Conservation (phyloP, 2,113 vertebrate genomes). For the Sinocyclocheilus grahami region DNA sequence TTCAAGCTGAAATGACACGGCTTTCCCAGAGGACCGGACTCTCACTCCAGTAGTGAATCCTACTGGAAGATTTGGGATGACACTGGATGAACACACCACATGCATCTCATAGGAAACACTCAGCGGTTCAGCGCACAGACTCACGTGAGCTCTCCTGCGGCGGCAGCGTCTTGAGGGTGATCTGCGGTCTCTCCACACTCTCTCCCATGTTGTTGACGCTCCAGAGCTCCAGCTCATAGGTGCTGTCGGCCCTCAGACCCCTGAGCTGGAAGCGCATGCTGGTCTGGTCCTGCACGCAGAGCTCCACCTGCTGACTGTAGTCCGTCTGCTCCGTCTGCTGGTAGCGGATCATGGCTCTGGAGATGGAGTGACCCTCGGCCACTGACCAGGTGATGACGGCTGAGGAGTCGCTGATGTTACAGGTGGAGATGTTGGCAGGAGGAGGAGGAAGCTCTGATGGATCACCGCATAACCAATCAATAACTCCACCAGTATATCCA, state of each 20-base stretch:
- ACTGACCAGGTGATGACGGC: conserved; percentile 83
- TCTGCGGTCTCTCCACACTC: conserved; percentile 70
- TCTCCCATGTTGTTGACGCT: conserved; percentile 84
- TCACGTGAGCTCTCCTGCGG: conserved; percentile 56
- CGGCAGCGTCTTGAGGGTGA: conserved; percentile 72
- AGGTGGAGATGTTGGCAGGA: conserved; percentile 79
- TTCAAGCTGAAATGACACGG: no score
- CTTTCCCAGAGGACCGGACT: no score
- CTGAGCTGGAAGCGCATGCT: conserved; percentile 80
- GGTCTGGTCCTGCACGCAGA: conserved; percentile 72
- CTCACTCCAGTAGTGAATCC: no score
- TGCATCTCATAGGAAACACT: no score
- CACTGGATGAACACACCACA: no score
- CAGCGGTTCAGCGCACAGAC: background rate
- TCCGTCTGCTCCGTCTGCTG: conserved; percentile 77
- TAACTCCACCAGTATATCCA: background rate
- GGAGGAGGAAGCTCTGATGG: conserved; percentile 79
- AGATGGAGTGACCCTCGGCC: conserved; percentile 83
- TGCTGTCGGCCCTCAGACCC: conserved; percentile 79
- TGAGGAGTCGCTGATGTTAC: conserved; percentile 83
- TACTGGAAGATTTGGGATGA: no score
- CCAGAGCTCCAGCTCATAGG: conserved; percentile 82
- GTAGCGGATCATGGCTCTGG: conserved; percentile 81
- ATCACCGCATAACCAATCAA: background rate
- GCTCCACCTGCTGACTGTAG: conserved; percentile 82